Base-by-base conservation (phyloP, 2,797 vertebrate genomes). In the Rhynchonycteris naso region DNA sequence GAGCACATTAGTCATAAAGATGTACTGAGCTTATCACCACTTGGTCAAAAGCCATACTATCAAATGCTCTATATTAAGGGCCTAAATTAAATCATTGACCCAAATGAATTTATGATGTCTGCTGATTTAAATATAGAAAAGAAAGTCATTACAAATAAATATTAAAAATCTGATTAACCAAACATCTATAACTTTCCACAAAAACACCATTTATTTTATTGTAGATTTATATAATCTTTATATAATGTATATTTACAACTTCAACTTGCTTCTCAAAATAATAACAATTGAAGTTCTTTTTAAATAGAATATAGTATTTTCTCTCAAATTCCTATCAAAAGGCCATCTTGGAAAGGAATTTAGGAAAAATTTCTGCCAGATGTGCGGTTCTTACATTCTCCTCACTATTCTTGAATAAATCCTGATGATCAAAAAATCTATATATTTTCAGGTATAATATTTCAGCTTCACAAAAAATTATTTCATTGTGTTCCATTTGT, bases 231-330 rank as follows among this genome's bases (percentile, higher is more conserved):
- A 9, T 52, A 69, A 15, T 52, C 13, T 14, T 76, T 86, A 35
- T 35, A 35, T 8, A 88, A 4, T 1, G 1, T 43, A 22, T 58
- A 5, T 33, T 63, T 81, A 38, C 47, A 81, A n/a, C 35, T 81
- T 88, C 35, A 38, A 18, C 30, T 33, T 26, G 1, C 26, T 69
- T 26, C 33, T 65, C 6, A 88, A 82, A 74, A 88, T 63, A 16
- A 18, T 88, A 47, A 22, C 47, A 28, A 33, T 8, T 78, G 16
- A 91, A 3, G 10, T 65, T 7, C 19, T 68, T 79, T 91, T n/a
- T 15, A 88, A 93, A 65, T n/a, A 93, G 10, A 88, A 71, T 35
- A 6, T 89, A 56, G 2, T 54, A 26, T 85, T 95, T 85, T 52
- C 38, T 87, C 19, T 86, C 35, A 75, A 56, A 2, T 65, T 59